phyloP scores from a whole-genome alignment of 2,113 vertebrate genomes.

The Nibea coibor region DNA sequence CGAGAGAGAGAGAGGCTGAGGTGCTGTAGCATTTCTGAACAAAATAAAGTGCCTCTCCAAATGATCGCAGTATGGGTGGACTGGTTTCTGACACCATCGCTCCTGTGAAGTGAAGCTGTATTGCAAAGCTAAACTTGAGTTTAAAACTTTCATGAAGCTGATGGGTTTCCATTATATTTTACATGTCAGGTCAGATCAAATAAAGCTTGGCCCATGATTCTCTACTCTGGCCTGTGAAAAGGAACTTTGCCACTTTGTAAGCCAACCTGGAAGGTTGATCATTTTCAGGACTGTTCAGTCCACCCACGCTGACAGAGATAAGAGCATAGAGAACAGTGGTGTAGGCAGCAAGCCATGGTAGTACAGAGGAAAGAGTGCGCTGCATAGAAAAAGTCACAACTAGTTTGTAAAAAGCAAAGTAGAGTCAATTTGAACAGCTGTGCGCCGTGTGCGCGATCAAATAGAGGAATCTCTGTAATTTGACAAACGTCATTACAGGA shows the following conservation, averaged over 20 bases:
- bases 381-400: constrained; percentile 19
- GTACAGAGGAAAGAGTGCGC: constrained; percentile 8
- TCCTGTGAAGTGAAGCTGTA: background rate
- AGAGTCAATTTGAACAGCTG: constrained; percentile 18
- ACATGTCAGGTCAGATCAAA: constrained; percentile 44
- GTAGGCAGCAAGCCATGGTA: constrained; percentile 32
- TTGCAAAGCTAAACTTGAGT: background rate
- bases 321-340: constrained; percentile 45
- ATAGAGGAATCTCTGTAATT: background rate
- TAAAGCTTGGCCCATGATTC: constrained; percentile 2
- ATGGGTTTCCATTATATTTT: constrained; percentile 23
- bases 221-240: constrained; percentile 34
- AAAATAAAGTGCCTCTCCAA: constrained; percentile 15
- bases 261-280: constrained; percentile 40
- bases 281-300: constrained; percentile 36
- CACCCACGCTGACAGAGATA: constrained; percentile 48
- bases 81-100: background rate
- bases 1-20: background rate
- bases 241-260: constrained; percentile 40
- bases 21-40: background rate
- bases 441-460: constrained; percentile 2
- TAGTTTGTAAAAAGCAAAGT: constrained; percentile 25
- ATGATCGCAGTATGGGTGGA: constrained; percentile 1
- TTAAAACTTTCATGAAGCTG: constrained; percentile 15
- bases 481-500: background rate